phyloP scores from a whole-genome alignment of 2,888 invertebrate species.

The Lamellibrachia columna region DNA sequence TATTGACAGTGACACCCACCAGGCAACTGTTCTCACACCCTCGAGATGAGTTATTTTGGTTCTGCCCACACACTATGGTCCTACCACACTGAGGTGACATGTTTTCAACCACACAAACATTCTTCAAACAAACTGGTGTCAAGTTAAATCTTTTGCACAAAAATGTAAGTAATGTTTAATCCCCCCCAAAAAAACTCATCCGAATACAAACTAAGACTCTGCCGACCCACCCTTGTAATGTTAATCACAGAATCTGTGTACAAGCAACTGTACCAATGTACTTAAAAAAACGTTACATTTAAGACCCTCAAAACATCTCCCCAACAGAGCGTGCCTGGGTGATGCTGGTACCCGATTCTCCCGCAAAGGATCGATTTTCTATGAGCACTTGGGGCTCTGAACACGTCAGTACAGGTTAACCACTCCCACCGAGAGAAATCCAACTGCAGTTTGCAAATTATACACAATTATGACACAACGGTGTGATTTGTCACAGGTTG shows the following conservation, averaged over 20 bases:
- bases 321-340: neutral
- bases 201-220: neutral
- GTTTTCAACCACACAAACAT: neutral
- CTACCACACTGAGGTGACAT: neutral
- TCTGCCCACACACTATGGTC: neutral
- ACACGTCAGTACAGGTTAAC: neutral
- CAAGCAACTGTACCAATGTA: too few relatives aligned
- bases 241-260: too few relatives aligned
- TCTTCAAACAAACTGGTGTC: neutral
- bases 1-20: neutral
- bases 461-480: neutral
- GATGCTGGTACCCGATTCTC: neutral
- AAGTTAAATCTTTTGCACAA: too few relatives aligned
- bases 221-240: too few relatives aligned
- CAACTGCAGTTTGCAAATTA: neutral
- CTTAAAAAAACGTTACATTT: neutral
- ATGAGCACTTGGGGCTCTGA: neutral
- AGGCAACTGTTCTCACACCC: neutral
- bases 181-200: too few relatives aligned
- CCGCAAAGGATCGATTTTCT: neutral
- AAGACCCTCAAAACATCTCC: neutral
- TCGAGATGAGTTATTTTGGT: too few relatives aligned
- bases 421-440: neutral
- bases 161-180: neutral
- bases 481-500: neutral